A percentile compares a stretch with the other conserved stretches of the same genome.
Conservation (phyloP, 2,797 vertebrate species). For the Prunella strophiata region DNA sequence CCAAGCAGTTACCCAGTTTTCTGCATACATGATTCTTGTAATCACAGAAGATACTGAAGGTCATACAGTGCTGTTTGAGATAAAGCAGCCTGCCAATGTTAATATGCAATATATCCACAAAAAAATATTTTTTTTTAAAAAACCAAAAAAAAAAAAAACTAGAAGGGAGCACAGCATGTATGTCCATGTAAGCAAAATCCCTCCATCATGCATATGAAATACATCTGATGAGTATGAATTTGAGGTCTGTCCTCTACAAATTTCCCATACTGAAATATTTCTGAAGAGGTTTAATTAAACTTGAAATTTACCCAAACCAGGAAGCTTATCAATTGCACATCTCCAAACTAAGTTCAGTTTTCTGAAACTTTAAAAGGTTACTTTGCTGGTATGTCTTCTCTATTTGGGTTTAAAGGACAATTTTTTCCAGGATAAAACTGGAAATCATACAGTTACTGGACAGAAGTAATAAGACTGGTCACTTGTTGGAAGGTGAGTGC, state of each 20-base stretch:
- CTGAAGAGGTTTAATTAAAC: neutral
- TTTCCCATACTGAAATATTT: neutral
- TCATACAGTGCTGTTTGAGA: neutral
- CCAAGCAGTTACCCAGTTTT: conserved; percentile 7
- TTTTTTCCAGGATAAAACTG: neutral
- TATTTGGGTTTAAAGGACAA: neutral
- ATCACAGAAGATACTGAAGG: conserved; percentile 16
- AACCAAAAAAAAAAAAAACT: no score
- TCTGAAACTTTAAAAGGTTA: neutral
- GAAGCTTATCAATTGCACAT: neutral
- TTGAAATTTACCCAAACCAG: neutral
- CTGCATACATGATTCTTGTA: neutral
- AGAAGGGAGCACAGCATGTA: neutral
- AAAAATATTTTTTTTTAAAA: neutral
- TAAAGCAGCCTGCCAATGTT: neutral
- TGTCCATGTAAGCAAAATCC: neutral
- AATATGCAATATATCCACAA: neutral
- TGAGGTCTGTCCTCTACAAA: neutral
- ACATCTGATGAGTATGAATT: neutral
- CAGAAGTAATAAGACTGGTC: neutral
- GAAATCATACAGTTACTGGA: neutral
- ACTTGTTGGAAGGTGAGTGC: neutral
- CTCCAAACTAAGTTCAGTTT: neutral
- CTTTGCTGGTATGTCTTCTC: neutral
- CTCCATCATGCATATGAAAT: neutral